Percentiles rank a stretch among this genome's conserved stretches.
Conservation (phyloP, 2,797 vertebrate species). For the Labroides dimidiatus region DNA sequence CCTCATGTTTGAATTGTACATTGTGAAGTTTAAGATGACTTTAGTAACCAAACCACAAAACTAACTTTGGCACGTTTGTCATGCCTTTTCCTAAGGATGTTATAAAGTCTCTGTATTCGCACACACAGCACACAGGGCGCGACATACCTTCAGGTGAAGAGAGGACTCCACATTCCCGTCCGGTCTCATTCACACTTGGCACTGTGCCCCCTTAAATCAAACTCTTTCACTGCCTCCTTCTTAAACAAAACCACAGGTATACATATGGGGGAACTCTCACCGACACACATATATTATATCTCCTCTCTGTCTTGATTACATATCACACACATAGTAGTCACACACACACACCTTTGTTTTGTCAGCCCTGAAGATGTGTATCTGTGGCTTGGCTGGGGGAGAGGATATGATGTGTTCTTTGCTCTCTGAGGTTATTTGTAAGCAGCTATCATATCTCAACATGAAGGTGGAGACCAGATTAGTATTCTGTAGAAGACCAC, state of each 20-base stretch:
- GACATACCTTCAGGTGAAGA: neutral
- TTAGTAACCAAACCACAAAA: neutral
- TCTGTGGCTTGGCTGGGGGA: constrained; percentile 32
- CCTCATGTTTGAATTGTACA: neutral
- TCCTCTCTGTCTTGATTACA: neutral
- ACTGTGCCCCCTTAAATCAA: constrained; percentile 27
- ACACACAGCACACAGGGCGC: too few relatives aligned
- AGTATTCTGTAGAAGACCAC: constrained; percentile 20
- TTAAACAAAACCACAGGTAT: constrained; percentile 20
- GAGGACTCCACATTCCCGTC: constrained; percentile 3
- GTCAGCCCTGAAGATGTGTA: constrained; percentile 24
- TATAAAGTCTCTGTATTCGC: constrained; percentile 1
- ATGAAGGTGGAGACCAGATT: constrained; percentile 22
- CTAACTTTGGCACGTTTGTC: neutral
- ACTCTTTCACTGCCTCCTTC: constrained; percentile 2
- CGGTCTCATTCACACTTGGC: neutral
- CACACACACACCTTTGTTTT: constrained; percentile 18
- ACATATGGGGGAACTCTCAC: neutral
- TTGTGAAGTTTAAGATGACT: too few relatives aligned
- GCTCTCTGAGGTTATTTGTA: constrained; percentile 45
- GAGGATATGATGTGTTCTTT: constrained; percentile 43
- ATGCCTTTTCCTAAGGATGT: too few relatives aligned
- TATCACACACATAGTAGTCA: neutral
- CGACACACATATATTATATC: neutral
- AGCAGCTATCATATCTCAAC: constrained; percentile 42